Percentiles rank a stretch among this genome's conserved stretches.
Evolutionary conservation across 1,140 invertebrate species (phyloP).

Genomic region (Ladona fulva): DNA sequence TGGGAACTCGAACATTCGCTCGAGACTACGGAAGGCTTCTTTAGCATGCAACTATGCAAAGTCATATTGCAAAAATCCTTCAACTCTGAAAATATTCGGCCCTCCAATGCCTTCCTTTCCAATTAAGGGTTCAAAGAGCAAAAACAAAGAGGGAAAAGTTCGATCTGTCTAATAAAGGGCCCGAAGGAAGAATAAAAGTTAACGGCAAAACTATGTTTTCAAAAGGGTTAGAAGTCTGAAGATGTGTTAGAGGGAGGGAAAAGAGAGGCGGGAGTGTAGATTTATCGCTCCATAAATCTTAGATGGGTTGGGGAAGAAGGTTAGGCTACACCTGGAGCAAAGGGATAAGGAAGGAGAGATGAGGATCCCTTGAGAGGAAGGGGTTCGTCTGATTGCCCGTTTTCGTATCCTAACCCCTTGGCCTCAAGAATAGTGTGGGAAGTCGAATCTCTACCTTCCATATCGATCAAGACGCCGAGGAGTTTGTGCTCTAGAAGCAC

Average conservation of each 20-base stretch:
- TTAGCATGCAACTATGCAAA: too few relatives aligned
- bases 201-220: too few relatives aligned
- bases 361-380: background rate
- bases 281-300: slow-evolving; percentile 6
- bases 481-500: background rate
- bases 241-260: background rate
- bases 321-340: background rate
- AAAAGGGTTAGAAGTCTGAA: background rate
- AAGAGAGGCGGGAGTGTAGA: background rate
- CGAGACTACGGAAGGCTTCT: too few relatives aligned
- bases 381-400: background rate
- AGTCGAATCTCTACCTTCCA: background rate
- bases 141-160: too few relatives aligned
- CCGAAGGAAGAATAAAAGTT: background rate
- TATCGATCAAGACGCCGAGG: background rate
- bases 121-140: too few relatives aligned
- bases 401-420: slow-evolving; percentile 5
- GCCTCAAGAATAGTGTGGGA: background rate
- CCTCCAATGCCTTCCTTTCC: too few relatives aligned
- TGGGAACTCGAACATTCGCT: too few relatives aligned
- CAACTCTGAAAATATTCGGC: too few relatives aligned
- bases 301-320: background rate
- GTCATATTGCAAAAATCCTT: too few relatives aligned
- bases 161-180: background rate
- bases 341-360: background rate